Evolutionary conservation across 2,888 invertebrate genomes (phyloP).

Genomic region (Kryphioiulus occultus): DNA sequence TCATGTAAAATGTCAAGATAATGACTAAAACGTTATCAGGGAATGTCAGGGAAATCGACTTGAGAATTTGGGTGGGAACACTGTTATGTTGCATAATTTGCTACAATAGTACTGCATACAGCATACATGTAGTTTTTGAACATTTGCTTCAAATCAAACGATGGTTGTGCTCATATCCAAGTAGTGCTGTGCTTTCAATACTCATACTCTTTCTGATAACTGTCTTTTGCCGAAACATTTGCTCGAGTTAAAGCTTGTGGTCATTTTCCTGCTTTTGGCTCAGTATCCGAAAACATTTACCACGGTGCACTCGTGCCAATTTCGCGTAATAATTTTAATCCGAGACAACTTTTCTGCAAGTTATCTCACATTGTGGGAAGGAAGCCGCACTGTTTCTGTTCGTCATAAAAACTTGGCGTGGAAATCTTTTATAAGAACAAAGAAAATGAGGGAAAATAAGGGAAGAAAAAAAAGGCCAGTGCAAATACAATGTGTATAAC

Average conservation of each 20-base stretch:
- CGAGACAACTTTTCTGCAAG: background rate
- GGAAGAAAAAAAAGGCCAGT: background rate
- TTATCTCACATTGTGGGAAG: constrained; percentile 20
- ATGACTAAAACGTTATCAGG: too few species aligned
- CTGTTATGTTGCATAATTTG: too few species aligned
- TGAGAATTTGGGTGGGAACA: too few species aligned
- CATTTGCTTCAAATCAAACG: too few species aligned
- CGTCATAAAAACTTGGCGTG: background rate
- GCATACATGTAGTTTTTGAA: too few species aligned
- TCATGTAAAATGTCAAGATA: too few species aligned
- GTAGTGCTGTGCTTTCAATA: too few species aligned
- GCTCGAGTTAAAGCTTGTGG: background rate
- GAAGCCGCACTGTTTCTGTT: background rate
- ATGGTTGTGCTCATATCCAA: too few species aligned
- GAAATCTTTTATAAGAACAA: background rate
- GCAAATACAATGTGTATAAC: constrained; percentile 7
- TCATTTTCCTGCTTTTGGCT: background rate
- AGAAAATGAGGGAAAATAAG: background rate
- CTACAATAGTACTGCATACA: too few species aligned
- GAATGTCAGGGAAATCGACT: too few species aligned
- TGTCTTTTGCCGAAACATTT: background rate
- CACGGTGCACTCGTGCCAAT: background rate
- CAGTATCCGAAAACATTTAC: background rate
- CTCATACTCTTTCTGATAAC: too few species aligned
- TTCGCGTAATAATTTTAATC: background rate